Base-by-base conservation (phyloP, 2,888 invertebrate species). In the Corbicula japonica region DNA sequence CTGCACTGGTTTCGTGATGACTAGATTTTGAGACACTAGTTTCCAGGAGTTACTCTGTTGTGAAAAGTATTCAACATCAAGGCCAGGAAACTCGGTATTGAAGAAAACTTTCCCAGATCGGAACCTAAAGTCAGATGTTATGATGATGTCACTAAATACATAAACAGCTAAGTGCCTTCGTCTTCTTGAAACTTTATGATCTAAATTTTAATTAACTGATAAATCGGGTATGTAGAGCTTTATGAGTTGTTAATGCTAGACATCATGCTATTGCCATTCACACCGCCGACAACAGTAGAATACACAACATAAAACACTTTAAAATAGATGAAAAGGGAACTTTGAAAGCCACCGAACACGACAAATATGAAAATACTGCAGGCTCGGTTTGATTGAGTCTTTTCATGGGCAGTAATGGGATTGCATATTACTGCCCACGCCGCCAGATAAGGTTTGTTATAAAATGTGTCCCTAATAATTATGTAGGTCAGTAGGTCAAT, bases 1-100 rank as follows among this genome's bases (percentile, higher is more conserved):
- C 15, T 63, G 62, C 18, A 81, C 52, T 8, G 75, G 28, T 8
- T 41, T 44, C 0, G 48, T 63, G 8, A 81, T 70, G 12, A 28
- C 68, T 75, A 75, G 75, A 26, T 66, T 61, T 28, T 74, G 75
- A 2, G 66, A 58, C 3, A 61, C 81, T 3, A 62, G 23, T 34
- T 66, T 28, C 81, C 81, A 81, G 2, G 32, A 30, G 5, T 68
- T 46, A 12, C 48, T 41, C 6, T 23, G 46, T 15, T 21, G 35
- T 18, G 72, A 60, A 46, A 69, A 78, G 41, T 72, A 75, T 61
- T 82, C 76, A 0, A 76, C 48, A 30, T 78, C 82, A 50, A 72
- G 46, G 26, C 76, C 73, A 1, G 78, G 82, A 48, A 76, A 82
- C 32, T 75, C 78, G 8, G 78, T 73, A 2, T 65, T 72, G 35